phyloP scores from a whole-genome alignment of 2,113 vertebrate species.

The Gambusia holbrooki region DNA sequence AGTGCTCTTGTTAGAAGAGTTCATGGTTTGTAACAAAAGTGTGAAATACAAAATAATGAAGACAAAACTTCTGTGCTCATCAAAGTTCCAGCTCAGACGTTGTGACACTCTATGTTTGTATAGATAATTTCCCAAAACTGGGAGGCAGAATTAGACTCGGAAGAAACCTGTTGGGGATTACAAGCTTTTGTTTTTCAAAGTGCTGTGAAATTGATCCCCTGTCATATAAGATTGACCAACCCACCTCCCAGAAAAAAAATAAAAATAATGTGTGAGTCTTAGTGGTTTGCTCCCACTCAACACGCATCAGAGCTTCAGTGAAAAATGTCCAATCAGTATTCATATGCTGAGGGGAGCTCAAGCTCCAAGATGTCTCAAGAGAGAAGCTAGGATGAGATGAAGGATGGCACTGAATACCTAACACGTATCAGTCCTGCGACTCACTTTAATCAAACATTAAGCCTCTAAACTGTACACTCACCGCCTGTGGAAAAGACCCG shows the following conservation, averaged over 20 bases:
- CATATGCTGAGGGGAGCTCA: conserved; percentile 68
- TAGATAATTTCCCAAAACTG: not conserved
- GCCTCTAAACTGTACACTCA: conserved; percentile 64
- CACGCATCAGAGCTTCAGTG: conserved; percentile 60
- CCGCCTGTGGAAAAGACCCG: conserved; percentile 55
- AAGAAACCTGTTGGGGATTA: not conserved
- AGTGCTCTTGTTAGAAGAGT: not conserved
- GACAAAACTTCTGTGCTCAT: not conserved
- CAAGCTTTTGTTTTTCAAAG: conserved; percentile 44
- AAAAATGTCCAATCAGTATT: conserved; percentile 78
- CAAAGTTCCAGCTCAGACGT: not conserved
- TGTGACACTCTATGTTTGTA: not conserved
- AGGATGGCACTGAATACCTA: conserved; percentile 72
- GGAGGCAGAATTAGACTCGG: not conserved
- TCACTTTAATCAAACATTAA: conserved; percentile 73
- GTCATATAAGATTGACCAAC: conserved; percentile 44
- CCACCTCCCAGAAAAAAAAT: conserved; percentile 13
- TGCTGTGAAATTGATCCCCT: conserved; percentile 22
- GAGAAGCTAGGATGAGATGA: conserved; percentile 63
- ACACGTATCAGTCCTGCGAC: conserved; percentile 62
- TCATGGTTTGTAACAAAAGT: not conserved
- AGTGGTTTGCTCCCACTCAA: conserved; percentile 44
- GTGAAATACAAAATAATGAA: not conserved
- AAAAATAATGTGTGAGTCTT: conserved; percentile 31
- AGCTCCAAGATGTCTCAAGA: conserved; percentile 67